These are phyloP conservation scores for Lordiphosa mommai DNA, from an alignment of 1,140 invertebrate genomes.

Conservation along the genomic window DNA sequence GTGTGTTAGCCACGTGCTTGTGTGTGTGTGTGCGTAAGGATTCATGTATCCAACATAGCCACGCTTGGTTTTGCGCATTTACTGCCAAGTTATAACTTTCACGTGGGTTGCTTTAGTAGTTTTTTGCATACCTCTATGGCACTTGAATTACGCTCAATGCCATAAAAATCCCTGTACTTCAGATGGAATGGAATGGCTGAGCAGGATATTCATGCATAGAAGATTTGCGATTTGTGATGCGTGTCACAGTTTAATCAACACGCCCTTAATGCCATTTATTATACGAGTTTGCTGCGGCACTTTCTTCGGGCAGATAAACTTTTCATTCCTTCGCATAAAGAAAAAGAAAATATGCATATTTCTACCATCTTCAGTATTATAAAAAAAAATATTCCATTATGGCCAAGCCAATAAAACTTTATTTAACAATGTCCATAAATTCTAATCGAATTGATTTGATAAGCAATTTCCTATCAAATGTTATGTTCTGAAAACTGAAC, in stretches of 20 bases:
- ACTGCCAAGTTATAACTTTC: slow-evolving; percentile 67
- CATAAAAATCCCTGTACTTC: slow-evolving; percentile 30
- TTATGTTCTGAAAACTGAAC: too few relatives aligned
- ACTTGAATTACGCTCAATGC: slow-evolving; percentile 10
- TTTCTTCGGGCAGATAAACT: too few relatives aligned
- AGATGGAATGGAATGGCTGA: neutral
- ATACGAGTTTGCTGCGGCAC: slow-evolving; percentile 6
- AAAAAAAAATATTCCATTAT: too few relatives aligned
- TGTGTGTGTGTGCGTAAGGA: slow-evolving; percentile 15
- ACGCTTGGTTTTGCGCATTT: slow-evolving; percentile 61
- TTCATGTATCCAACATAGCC: slow-evolving; percentile 45
- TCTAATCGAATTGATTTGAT: too few relatives aligned
- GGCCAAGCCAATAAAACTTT: too few relatives aligned
- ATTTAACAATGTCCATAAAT: too few relatives aligned
- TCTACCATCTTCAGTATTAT: too few relatives aligned
- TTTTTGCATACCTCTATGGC: slow-evolving; percentile 12
- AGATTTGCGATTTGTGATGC: slow-evolving; percentile 32
- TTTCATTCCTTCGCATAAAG: too few relatives aligned
- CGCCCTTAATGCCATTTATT: slow-evolving; percentile 38
- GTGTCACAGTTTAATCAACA: slow-evolving; percentile 43
- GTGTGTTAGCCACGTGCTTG: neutral
- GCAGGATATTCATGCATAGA: neutral
- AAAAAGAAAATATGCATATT: too few relatives aligned
- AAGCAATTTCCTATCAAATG: too few relatives aligned
- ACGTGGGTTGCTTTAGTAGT: slow-evolving; percentile 65